Percentiles rank a stretch among this genome's conserved stretches.
These are phyloP conservation scores for Archips crataeganus DNA, from an alignment of 2,888 invertebrate species.

Conservation along the genomic window DNA sequence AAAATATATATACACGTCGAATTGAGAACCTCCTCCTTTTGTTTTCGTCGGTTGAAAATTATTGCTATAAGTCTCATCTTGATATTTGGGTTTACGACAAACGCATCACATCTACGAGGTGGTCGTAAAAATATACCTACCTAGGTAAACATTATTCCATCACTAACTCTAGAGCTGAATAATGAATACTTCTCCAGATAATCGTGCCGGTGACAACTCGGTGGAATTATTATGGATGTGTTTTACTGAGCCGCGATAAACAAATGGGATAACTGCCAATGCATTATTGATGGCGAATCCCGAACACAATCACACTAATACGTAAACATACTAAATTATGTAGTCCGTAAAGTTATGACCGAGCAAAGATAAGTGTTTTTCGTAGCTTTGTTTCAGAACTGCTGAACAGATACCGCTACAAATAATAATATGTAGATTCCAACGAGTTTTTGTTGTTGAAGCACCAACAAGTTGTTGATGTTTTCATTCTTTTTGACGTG, in stretches of 20 bases:
- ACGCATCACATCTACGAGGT: no score
- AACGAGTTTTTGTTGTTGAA: no score
- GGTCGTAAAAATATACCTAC: background rate
- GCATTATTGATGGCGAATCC: slow-evolving; percentile 15
- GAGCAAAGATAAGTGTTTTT: background rate
- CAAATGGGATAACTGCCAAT: slow-evolving; percentile 14
- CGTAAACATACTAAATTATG: background rate
- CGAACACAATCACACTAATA: slow-evolving; percentile 2
- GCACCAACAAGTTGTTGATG: no score
- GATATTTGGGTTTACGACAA: no score
- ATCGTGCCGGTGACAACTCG: slow-evolving; percentile 47
- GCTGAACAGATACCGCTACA: no score
- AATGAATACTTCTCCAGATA: slow-evolving; percentile 60
- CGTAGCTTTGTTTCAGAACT: background rate
- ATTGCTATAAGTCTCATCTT: no score
- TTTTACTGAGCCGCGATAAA: slow-evolving; percentile 13
- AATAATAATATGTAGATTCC: no score
- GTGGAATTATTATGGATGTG: slow-evolving; percentile 19
- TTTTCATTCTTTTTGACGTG: no score
- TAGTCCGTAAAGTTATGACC: background rate
- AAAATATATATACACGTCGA: no score
- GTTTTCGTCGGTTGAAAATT: no score
- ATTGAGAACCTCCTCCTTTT: no score
- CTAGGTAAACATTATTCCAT: background rate
- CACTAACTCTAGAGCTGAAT: slow-evolving; percentile 18